Percentiles rank a stretch among this genome's conserved stretches.
phyloP scores from a whole-genome alignment of 92 coral and sea anemone species.

The Micromussa lordhowensis region DNA sequence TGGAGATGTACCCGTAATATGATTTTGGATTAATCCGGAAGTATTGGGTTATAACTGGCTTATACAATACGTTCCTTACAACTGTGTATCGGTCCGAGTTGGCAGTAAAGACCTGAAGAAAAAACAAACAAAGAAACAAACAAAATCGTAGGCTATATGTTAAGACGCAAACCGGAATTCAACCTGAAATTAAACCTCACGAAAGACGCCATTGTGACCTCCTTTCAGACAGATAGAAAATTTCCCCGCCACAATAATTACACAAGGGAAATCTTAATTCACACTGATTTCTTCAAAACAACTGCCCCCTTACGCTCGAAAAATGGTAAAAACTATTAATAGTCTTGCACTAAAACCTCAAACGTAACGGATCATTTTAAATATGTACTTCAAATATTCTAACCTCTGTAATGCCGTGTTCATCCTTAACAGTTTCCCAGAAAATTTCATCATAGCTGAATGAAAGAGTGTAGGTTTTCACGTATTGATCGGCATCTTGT shows the following conservation, averaged over 20 bases:
- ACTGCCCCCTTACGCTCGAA: too few relatives aligned
- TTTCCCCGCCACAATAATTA: too few relatives aligned
- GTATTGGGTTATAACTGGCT: constrained; percentile 22
- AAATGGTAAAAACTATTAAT: too few relatives aligned
- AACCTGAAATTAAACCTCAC: too few relatives aligned
- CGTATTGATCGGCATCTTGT: constrained; percentile 10
- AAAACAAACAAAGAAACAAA: background rate
- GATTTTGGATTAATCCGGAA: constrained; percentile 34
- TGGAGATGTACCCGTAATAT: constrained; percentile 13
- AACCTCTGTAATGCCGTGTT: constrained; percentile 5
- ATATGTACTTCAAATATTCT: background rate
- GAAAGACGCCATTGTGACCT: too few relatives aligned
- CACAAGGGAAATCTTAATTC: too few relatives aligned
- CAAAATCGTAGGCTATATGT: too few relatives aligned
- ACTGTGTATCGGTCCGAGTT: constrained; percentile 19
- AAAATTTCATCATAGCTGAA: constrained; percentile 11
- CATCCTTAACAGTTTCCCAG: background rate
- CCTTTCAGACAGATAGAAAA: too few relatives aligned
- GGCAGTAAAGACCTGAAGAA: background rate
- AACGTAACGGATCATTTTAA: background rate
- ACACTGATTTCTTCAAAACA: too few relatives aligned
- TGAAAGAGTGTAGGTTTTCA: constrained; percentile 9
- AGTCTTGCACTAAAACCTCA: background rate
- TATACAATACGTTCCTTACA: background rate
- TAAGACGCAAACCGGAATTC: too few relatives aligned